Evolutionary conservation across 2,888 invertebrate species (phyloP).

Genomic region (Tortrix viridana): DNA sequence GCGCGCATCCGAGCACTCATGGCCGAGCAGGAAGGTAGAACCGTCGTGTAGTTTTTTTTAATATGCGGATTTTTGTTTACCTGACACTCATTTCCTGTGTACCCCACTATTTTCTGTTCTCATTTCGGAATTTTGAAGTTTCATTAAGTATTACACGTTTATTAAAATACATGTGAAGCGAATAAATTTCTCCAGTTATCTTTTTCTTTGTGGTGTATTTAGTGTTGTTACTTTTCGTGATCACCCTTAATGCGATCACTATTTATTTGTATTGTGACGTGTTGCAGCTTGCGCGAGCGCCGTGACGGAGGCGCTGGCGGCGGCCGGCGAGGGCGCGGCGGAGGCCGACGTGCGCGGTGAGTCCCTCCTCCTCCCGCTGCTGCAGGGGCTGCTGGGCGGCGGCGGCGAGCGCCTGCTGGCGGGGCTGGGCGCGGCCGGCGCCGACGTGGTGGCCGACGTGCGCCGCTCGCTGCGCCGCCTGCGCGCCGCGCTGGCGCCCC

Average conservation of each 20-base stretch:
- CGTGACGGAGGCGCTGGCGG: conserved; percentile 75
- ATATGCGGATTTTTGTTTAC: too few species aligned
- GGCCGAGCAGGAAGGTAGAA: conserved; percentile 93
- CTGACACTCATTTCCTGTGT: too few species aligned
- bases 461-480: conserved; percentile 90
- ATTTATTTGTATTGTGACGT: background rate
- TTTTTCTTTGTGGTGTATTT: background rate
- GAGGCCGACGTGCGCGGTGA: conserved; percentile 86
- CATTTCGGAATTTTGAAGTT: too few species aligned
- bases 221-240: too few species aligned
- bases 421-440: conserved; percentile 80
- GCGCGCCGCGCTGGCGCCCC: conserved; percentile 87
- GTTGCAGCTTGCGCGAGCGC: conserved; percentile 74
- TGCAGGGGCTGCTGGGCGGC: conserved; percentile 86
- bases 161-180: background rate
- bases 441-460: conserved; percentile 89
- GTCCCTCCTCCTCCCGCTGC: conserved; percentile 88
- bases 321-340: conserved; percentile 58
- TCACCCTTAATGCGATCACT: background rate
- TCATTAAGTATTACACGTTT: background rate
- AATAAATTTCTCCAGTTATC: background rate
- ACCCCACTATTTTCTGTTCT: too few species aligned
- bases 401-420: conserved; percentile 70
- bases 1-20: conserved; percentile 92
- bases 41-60: background rate